These are phyloP conservation scores for Epinephelus fuscoguttatus DNA, from an alignment of 2,113 vertebrate genomes.

Conservation along the genomic window DNA sequence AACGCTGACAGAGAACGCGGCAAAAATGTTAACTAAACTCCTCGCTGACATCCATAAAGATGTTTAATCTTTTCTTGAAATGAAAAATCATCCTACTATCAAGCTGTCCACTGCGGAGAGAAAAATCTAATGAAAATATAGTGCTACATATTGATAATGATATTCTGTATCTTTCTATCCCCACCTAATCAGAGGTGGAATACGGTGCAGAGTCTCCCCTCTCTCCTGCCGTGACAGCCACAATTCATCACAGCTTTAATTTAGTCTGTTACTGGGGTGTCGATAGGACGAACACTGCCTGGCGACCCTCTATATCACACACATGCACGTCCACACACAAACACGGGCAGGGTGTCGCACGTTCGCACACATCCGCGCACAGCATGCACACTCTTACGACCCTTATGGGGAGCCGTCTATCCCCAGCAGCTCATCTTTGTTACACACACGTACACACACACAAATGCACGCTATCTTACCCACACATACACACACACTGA, in stretches of 20 bases:
- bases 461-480: not conserved
- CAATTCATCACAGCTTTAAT: constrained; percentile 85
- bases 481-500: constrained; percentile 25
- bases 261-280: constrained; percentile 84
- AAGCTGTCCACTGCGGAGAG: constrained; percentile 70
- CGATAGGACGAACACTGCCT: constrained; percentile 76
- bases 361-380: constrained; percentile 31
- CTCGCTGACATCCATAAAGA: constrained; percentile 65
- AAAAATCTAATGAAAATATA: constrained; percentile 83
- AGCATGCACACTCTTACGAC: constrained; percentile 41
- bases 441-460: constrained; percentile 9
- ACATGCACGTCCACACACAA: constrained; percentile 14
- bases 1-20: constrained; percentile 4
- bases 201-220: constrained; percentile 69
- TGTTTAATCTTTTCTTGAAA: constrained; percentile 75
- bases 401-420: constrained; percentile 40
- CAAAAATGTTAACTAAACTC: constrained; percentile 43
- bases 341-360: constrained; percentile 20
- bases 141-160: constrained; percentile 83
- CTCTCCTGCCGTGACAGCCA: constrained; percentile 78
- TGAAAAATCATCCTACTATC: constrained; percentile 78
- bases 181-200: constrained; percentile 80
- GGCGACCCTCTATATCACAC: constrained; percentile 61
- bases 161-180: constrained; percentile 80
- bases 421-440: constrained; percentile 60